Conservation (phyloP, 2,113 vertebrate genomes). For the Cynoglossus semilaevis region DNA sequence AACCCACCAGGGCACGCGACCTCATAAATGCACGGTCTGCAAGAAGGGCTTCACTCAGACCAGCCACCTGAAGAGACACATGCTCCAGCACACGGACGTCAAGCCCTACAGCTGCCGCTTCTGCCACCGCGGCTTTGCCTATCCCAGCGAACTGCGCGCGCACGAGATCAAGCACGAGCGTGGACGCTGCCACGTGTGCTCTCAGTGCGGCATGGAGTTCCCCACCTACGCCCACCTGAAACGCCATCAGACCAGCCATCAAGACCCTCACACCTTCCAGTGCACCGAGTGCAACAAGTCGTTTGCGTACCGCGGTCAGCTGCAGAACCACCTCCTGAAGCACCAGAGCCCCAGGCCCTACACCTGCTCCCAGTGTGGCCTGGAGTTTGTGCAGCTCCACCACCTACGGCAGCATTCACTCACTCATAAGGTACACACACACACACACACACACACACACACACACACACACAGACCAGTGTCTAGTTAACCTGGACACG, state of each 20-base stretch:
- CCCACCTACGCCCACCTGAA: slow-evolving; percentile 96
- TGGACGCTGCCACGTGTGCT: slow-evolving; percentile 91
- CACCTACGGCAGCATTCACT: slow-evolving; percentile 96
- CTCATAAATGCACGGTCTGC: slow-evolving; percentile 95
- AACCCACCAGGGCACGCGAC: slow-evolving; percentile 93
- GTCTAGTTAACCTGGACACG: slow-evolving; percentile 2
- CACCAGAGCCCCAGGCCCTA: slow-evolving; percentile 95
- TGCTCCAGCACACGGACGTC: slow-evolving; percentile 93
- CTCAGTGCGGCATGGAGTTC: slow-evolving; percentile 96
- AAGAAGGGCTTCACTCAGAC: slow-evolving; percentile 98
- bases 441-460: background rate
- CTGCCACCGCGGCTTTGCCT: slow-evolving; percentile 93
- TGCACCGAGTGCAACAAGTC: slow-evolving; percentile 95
- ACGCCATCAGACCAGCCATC: slow-evolving; percentile 92
- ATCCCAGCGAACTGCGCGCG: slow-evolving; percentile 95
- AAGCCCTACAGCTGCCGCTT: slow-evolving; percentile 98
- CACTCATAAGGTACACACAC: slow-evolving; percentile 83
- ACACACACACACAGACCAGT: background rate
- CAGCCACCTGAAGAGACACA: slow-evolving; percentile 98
- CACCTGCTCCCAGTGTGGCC: slow-evolving; percentile 94
- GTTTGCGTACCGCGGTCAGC: slow-evolving; percentile 96
- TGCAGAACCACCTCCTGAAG: slow-evolving; percentile 96
- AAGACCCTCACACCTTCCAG: slow-evolving; percentile 94
- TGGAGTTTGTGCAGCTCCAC: slow-evolving; percentile 97
- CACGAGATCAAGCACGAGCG: slow-evolving; percentile 95